Percentiles rank a stretch among this genome's conserved stretches.
Evolutionary conservation across 2,888 invertebrate species (phyloP).

Genomic region (Blastobasis lacticolella): DNA sequence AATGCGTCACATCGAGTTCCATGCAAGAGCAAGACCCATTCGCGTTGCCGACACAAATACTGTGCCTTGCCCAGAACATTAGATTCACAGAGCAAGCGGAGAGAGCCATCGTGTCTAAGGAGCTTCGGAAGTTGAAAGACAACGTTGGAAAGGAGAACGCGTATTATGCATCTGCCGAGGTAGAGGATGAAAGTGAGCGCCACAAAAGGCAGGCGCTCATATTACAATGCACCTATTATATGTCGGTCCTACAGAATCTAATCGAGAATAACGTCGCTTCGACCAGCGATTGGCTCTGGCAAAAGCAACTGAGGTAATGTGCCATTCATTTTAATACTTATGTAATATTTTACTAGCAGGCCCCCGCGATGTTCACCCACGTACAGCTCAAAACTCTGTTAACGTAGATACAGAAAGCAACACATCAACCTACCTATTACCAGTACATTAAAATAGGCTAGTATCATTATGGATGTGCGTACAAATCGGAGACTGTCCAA

Average conservation of each 20-base stretch:
- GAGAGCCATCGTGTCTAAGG: slow-evolving; percentile 81
- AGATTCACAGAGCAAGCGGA: slow-evolving; percentile 90
- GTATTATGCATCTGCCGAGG: slow-evolving; percentile 66
- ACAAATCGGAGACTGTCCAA: no score
- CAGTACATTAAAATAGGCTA: no score
- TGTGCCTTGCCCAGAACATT: slow-evolving; percentile 89
- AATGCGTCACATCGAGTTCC: slow-evolving; percentile 63
- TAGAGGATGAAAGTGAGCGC: slow-evolving; percentile 77
- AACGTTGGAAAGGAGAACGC: slow-evolving; percentile 67
- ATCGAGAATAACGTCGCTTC: slow-evolving; percentile 79
- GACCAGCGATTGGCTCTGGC: slow-evolving; percentile 92
- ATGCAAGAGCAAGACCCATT: slow-evolving; percentile 64
- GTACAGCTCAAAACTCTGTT: no score
- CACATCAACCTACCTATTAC: no score
- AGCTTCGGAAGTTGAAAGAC: slow-evolving; percentile 69
- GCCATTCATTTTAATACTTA: no score
- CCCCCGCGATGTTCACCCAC: no score
- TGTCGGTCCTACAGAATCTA: slow-evolving; percentile 85
- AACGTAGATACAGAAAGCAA: no score
- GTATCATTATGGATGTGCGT: no score
- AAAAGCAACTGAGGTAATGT: slow-evolving; percentile 87
- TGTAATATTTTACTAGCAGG: no score
- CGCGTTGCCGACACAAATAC: slow-evolving; percentile 80
- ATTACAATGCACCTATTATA: slow-evolving; percentile 94
- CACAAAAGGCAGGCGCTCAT: slow-evolving; percentile 94